These are phyloP conservation scores for Sphyrna mokarran DNA, from an alignment of 2,113 vertebrate species.

Conservation along the genomic window DNA sequence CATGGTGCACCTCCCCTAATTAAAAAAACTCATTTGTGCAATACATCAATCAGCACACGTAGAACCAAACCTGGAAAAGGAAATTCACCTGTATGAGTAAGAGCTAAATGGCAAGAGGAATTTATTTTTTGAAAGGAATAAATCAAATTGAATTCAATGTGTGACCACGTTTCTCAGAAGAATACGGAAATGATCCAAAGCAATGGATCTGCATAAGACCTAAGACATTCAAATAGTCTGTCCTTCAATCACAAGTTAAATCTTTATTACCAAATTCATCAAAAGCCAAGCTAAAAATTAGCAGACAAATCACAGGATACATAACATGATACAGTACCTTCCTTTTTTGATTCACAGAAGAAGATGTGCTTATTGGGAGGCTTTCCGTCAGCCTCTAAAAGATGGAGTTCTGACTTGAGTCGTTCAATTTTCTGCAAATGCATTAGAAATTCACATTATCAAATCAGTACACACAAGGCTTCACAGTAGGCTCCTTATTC, in stretches of 20 bases:
- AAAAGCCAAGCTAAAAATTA: background rate
- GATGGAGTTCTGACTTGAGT: constrained; percentile 87
- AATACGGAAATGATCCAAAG: background rate
- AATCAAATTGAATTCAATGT: background rate
- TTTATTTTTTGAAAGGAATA: background rate
- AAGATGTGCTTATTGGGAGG: constrained; percentile 71
- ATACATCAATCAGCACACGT: background rate
- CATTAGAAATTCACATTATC: background rate
- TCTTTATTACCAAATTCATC: background rate
- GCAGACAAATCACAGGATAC: background rate
- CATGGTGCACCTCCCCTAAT: background rate
- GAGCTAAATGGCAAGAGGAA: background rate
- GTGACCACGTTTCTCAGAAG: background rate
- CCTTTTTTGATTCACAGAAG: constrained; percentile 75
- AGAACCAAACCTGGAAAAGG: background rate
- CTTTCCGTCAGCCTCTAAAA: constrained; percentile 75
- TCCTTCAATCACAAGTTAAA: background rate
- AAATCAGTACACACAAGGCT: background rate
- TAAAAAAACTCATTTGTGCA: background rate
- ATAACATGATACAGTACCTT: constrained; percentile 56
- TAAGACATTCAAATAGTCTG: background rate
- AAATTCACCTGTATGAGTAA: background rate
- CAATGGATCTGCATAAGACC: background rate
- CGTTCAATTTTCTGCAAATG: constrained; percentile 84
- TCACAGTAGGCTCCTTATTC: background rate